A percentile compares a stretch with the other conserved stretches of the same genome.
phyloP scores from a whole-genome alignment of 2,888 invertebrate genomes.

The Ellobium chinense region DNA sequence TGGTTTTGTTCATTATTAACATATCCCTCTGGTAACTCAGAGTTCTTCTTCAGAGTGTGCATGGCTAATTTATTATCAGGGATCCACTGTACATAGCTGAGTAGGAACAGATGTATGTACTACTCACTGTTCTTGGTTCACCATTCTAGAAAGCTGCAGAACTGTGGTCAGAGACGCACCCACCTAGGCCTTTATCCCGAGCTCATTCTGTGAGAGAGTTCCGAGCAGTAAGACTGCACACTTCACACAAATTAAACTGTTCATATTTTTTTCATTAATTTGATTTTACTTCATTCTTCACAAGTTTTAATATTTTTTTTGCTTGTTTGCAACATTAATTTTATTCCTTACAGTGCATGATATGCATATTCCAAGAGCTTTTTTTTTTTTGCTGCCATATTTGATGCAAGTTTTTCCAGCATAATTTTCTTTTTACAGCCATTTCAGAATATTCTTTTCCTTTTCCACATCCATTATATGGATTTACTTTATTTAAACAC shows the following conservation, averaged over 20 bases:
- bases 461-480: too few species aligned
- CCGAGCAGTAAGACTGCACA: slow-evolving; percentile 45
- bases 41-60: neutral
- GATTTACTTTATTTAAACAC: too few species aligned
- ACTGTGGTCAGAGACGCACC: slow-evolving; percentile 68
- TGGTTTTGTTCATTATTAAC: neutral
- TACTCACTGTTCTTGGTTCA: neutral
- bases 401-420: too few species aligned
- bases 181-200: slow-evolving; percentile 63
- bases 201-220: slow-evolving; percentile 68
- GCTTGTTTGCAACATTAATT: too few species aligned
- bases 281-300: neutral
- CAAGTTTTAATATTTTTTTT: too few species aligned
- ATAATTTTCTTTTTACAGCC: too few species aligned
- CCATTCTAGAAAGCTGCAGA: slow-evolving; percentile 68
- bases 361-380: too few species aligned
- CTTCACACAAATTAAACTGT: neutral
- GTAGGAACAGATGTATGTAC: too few species aligned
- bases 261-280: neutral
- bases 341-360: too few species aligned
- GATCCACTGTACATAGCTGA: too few species aligned
- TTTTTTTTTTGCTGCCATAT: too few species aligned
- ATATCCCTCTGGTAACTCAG: neutral
- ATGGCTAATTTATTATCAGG: neutral
- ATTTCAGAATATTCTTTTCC: too few species aligned